A percentile compares a stretch with the other conserved stretches of the same genome.
phyloP scores from a whole-genome alignment of 2,113 vertebrate genomes.

The Kryptolebias marmoratus region DNA sequence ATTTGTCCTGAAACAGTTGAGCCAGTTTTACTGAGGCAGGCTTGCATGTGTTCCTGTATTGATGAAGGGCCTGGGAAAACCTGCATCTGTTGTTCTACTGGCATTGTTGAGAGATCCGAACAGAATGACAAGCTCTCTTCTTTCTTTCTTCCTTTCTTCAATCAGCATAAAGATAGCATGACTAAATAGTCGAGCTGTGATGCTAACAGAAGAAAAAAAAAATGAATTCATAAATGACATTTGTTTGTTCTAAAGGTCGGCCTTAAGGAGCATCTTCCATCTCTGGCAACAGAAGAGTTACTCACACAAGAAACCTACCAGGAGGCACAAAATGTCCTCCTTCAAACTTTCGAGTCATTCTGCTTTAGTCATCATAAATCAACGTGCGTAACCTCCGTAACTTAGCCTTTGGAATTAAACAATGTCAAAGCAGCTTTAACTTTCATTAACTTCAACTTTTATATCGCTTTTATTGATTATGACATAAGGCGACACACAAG shows the following conservation, averaged over 20 bases:
- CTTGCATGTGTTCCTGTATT: constrained; percentile 49
- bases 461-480: constrained; percentile 52
- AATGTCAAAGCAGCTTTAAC: constrained; percentile 40
- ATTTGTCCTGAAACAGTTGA: too few relatives aligned
- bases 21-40: constrained; percentile 2
- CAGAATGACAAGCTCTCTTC: not conserved
- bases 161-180: not conserved
- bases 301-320: constrained; percentile 66
- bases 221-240: constrained; percentile 64
- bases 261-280: constrained; percentile 64
- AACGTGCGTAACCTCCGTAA: constrained; percentile 39
- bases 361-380: constrained; percentile 63
- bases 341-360: constrained; percentile 55
- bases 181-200: constrained; percentile 27
- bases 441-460: constrained; percentile 4
- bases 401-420: constrained; percentile 44
- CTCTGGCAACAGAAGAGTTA: constrained; percentile 59
- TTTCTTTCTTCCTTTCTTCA: not conserved
- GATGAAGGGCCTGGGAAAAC: constrained; percentile 83
- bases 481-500: constrained; percentile 35
- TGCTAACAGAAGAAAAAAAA: constrained; percentile 21
- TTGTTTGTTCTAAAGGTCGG: constrained; percentile 64
- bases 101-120: constrained; percentile 37
- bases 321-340: constrained; percentile 60
- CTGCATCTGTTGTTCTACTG: constrained; percentile 86